Base-by-base conservation (phyloP, 2,888 invertebrate genomes). In the Leucophenga maculata region DNA sequence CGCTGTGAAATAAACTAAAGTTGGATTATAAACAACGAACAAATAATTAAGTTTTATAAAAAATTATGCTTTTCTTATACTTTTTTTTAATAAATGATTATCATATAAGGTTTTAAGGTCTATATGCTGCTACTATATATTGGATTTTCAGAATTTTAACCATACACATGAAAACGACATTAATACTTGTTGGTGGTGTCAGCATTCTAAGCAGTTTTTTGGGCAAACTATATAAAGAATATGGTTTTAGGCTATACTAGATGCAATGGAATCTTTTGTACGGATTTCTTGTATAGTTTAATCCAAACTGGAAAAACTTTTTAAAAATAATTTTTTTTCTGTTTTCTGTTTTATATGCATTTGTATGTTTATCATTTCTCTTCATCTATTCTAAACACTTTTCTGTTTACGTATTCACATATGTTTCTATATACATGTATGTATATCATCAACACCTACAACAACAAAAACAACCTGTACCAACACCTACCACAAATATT, bases 381-480 rank as follows among this genome's bases (percentile, higher is more conserved):
- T 39, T 6, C 39, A 11, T 39, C 39, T 39, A 39, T 39, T 11
- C 39, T 39, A 39, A 6, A 9, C 50, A 50, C 4, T n/a, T 39
- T 14, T 60, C 39, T 60, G 60, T 18, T 8, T 54, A 1, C 22
- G 60, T 18, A 18, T 54, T 13, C 22, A 54, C 18, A 39, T 39
- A 65, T 39, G 39, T 39, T n/a, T n/a, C n/a, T n/a, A 39, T 39
- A 11, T 11, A 39, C 11, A 39, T 39, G 1, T 39, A 8, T 39
- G 39, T 39, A 1, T 11, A 39, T 39, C 39, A 39, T 39, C 39
- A 39, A 39, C 39, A 39, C 3, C 16, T 50, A 50, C 16, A 65
- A 65, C 20, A 65, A 20, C 31, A 67, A 14, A 16, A 44, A 60
- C n/a, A 59, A 59, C 46, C n/a, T n/a, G n/a, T 26, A 26, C 26